phyloP scores from a whole-genome alignment of 2,888 invertebrate species.

The Ceriagrion tenellum region DNA sequence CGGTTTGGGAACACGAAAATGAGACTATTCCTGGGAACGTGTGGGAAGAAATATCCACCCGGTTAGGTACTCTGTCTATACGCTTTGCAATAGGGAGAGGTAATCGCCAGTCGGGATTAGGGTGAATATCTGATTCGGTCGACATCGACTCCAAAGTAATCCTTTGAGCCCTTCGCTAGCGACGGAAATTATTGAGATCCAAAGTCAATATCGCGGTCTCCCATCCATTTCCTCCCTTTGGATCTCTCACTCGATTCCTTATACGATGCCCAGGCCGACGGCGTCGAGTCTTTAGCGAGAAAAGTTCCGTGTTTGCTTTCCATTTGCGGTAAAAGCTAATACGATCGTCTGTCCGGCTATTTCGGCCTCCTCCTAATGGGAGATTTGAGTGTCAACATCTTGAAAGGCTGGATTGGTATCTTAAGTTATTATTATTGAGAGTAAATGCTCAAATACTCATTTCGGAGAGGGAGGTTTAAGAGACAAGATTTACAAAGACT shows the following conservation, averaged over 20 bases:
- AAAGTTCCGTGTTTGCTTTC: conserved; percentile 20
- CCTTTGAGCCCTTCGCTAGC: neutral
- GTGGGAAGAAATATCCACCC: too few species aligned
- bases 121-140: neutral
- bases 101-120: neutral
- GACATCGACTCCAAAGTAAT: neutral
- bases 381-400: neutral
- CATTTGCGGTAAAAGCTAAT: neutral
- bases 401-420: neutral
- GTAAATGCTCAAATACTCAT: neutral
- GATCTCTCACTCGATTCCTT: conserved; percentile 1
- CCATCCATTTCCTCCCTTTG: neutral
- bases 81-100: neutral
- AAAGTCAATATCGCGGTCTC: neutral
- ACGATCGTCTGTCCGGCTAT: neutral
- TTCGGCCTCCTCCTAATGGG: neutral
- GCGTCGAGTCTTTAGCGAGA: neutral
- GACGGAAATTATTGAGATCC: neutral
- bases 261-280: neutral
- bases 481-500: neutral
- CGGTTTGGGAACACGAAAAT: too few species aligned
- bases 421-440: neutral
- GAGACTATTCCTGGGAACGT: too few species aligned
- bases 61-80: too few species aligned
- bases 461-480: neutral